Conservation (phyloP, 2,797 vertebrate genomes). For the Uromys caudimaculatus region DNA sequence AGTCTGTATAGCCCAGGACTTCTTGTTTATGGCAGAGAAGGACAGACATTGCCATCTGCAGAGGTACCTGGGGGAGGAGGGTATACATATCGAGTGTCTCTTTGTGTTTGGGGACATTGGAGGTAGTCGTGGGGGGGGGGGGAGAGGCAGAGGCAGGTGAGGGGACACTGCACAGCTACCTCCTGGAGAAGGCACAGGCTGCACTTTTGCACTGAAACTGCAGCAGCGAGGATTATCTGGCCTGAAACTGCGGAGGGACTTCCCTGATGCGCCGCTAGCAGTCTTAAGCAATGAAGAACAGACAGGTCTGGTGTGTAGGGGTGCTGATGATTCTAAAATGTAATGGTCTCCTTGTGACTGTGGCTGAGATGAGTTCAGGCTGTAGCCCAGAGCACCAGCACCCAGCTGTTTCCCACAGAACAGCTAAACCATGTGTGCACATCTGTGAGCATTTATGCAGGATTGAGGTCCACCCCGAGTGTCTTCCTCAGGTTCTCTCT, state of each 20-base stretch:
- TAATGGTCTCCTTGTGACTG: background rate
- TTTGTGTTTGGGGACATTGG: background rate
- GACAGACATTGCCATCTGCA: background rate
- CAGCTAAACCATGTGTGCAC: too few relatives aligned
- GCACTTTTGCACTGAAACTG: background rate
- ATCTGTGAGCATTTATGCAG: background rate
- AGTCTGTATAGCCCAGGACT: background rate
- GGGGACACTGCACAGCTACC: background rate
- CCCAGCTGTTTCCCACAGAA: background rate
- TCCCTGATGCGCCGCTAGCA: background rate
- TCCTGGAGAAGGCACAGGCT: background rate
- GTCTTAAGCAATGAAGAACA: background rate
- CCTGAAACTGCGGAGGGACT: too few relatives aligned
- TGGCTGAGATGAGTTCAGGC: background rate
- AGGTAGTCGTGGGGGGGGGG: too few relatives aligned
- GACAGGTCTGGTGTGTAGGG: background rate
- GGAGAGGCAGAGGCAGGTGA: background rate
- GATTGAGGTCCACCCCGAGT: background rate
- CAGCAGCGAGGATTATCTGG: background rate
- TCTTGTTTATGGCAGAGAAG: background rate
- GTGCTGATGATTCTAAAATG: background rate
- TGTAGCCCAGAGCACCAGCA: background rate
- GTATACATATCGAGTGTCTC: background rate
- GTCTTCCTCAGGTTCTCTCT: background rate
- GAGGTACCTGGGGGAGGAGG: background rate